Base-by-base conservation (phyloP, 2,797 vertebrate species). In the Acanthis flammea region DNA sequence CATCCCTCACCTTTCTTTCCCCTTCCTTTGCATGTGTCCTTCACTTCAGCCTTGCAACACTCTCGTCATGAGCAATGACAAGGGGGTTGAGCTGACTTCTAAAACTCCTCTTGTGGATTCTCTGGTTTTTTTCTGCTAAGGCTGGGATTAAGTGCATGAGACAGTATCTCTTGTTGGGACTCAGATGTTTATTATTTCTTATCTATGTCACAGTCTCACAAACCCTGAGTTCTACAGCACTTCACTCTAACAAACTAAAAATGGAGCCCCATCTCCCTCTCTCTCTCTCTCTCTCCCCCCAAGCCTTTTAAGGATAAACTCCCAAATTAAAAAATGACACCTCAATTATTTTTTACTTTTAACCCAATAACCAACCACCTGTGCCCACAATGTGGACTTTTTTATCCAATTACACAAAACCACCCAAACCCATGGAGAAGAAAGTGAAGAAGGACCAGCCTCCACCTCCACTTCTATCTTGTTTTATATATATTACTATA, bases 361-460 rank as follows among this genome's bases (percentile, higher is more conserved):
- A 39, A 39, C 8, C 25, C 35, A 39, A 19, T 60, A 39, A 39
- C 8, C 25, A 60, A 28, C 35, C 12, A 28, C 18, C 12, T 0
- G 0, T 60, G 18, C 1, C 57, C 1, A 0, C 25, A 19, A 19
- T 39, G 8, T 0, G 18, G 25, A 60, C 25, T 39, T 60, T 58
- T 39, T 60, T 28, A 60, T 60, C 8, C 12, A 19, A 10, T 39
- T 28, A 39, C 57, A 39, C 18, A 60, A 60, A 60, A 60, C 35
- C 35, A 39, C 57, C 25, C 57, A 39, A 39, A 39, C 12, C 11
- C 57, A 19, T 39, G 35, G 12, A 60, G 35, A 60, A 13, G 57
- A 39, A 60, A 25, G 18, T 28, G 35, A 58, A 2, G 3, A 39
- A 60, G 35, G 35, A 60, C 6, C 35, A 60, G 18, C 8, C 0